These are phyloP conservation scores for Dicycla oo DNA, from an alignment of 2,888 invertebrate species.

Conservation along the genomic window DNA sequence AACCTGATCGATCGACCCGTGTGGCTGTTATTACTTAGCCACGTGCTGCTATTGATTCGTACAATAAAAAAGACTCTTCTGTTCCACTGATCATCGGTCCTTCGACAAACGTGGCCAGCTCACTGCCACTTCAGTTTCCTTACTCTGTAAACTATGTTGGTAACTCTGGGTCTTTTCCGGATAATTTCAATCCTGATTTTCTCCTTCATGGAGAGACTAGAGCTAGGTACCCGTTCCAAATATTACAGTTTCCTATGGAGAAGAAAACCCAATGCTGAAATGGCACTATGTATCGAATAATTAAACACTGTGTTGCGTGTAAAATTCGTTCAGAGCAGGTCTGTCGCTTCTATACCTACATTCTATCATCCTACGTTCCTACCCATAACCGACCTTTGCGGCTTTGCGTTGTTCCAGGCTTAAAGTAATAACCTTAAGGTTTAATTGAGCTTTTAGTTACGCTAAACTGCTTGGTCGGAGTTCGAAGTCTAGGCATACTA, in stretches of 20 bases:
- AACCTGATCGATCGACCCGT: too few relatives aligned
- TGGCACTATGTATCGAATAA: not conserved
- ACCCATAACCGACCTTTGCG: conserved; percentile 31
- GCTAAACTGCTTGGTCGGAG: conserved; percentile 36
- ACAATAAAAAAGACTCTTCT: too few relatives aligned
- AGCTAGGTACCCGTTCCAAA: not conserved
- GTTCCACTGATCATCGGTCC: too few relatives aligned
- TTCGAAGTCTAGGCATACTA: conserved; percentile 30
- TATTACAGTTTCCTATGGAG: not conserved
- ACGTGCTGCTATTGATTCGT: too few relatives aligned
- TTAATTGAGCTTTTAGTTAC: conserved; percentile 49
- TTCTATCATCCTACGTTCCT: not conserved
- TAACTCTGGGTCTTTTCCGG: too few relatives aligned
- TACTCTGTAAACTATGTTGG: too few relatives aligned
- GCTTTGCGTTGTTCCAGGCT: conserved; percentile 37
- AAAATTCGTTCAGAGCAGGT: not conserved
- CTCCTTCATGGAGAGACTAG: too few relatives aligned
- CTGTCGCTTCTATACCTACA: not conserved
- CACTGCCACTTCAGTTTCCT: too few relatives aligned
- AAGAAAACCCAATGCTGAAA: not conserved
- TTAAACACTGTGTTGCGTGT: not conserved
- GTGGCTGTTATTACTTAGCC: too few relatives aligned
- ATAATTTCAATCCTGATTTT: too few relatives aligned
- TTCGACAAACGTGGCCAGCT: too few relatives aligned
- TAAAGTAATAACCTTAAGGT: conserved; percentile 47